Conservation (phyloP, 2,113 vertebrate genomes). For the Lasiurus borealis region DNA sequence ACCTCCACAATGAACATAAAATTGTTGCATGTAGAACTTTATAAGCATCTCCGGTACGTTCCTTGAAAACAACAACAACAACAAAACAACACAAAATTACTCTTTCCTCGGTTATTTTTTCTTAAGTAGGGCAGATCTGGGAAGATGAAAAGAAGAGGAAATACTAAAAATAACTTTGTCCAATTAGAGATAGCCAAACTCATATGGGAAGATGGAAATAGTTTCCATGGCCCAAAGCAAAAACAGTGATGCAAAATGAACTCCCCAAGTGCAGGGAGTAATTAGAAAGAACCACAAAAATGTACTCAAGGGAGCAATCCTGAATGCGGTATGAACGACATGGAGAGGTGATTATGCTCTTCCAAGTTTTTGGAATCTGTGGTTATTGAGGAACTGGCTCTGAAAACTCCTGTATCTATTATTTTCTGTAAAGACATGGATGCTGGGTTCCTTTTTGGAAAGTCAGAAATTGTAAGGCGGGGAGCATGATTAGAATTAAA, state of each 20-base stretch:
- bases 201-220: constrained; percentile 73
- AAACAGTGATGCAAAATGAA: constrained; percentile 53
- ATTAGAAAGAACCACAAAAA: constrained; percentile 75
- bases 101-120: constrained; percentile 20
- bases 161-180: constrained; percentile 81
- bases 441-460: neutral
- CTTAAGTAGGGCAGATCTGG: constrained; percentile 78
- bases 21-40: constrained; percentile 45
- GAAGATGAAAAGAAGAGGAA: constrained; percentile 65
- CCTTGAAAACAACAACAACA: neutral
- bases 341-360: neutral
- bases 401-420: neutral
- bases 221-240: constrained; percentile 74
- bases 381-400: constrained; percentile 28
- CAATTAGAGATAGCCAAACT: constrained; percentile 77
- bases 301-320: constrained; percentile 30
- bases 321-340: neutral
- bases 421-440: neutral
- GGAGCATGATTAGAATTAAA: neutral
- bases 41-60: constrained; percentile 39
- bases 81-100: neutral
- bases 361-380: neutral
- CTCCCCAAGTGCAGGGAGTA: constrained; percentile 69
- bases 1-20: neutral
- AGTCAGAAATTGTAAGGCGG: neutral